Conservation (phyloP, 2,113 vertebrate species). For the Spheniscus mendiculus region DNA sequence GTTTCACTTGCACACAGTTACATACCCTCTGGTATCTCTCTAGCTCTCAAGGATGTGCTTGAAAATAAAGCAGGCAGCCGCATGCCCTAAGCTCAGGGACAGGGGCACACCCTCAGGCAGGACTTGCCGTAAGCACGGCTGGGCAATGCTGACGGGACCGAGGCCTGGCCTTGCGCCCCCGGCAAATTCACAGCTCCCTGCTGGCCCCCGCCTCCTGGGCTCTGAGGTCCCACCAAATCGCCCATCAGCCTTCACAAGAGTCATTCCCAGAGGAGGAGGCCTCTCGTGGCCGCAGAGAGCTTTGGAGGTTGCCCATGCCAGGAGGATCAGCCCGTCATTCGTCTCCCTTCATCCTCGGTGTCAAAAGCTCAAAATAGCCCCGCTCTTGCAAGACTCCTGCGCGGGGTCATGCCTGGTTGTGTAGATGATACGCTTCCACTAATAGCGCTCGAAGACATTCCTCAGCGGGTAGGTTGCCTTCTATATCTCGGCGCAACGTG, state of each 20-base stretch:
- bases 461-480: neutral
- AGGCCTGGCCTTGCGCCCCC: neutral
- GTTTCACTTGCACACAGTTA: fast-evolving
- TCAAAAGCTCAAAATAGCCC: slow-evolving; percentile 20
- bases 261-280: neutral
- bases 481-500: neutral
- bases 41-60: neutral
- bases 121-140: neutral
- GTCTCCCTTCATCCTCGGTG: neutral
- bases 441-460: slow-evolving; percentile 65
- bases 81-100: neutral
- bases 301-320: neutral
- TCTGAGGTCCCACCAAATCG: neutral
- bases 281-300: neutral
- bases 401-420: neutral
- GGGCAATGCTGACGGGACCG: neutral
- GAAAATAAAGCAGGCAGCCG: neutral
- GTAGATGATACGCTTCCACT: neutral
- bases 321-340: neutral
- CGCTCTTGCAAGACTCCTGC: neutral
- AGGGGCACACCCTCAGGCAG: neutral
- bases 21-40: neutral
- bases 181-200: neutral
- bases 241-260: neutral
- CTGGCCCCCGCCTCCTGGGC: neutral